Evolutionary conservation across 2,113 vertebrate genomes (phyloP).

Genomic region (Sturnus vulgaris): DNA sequence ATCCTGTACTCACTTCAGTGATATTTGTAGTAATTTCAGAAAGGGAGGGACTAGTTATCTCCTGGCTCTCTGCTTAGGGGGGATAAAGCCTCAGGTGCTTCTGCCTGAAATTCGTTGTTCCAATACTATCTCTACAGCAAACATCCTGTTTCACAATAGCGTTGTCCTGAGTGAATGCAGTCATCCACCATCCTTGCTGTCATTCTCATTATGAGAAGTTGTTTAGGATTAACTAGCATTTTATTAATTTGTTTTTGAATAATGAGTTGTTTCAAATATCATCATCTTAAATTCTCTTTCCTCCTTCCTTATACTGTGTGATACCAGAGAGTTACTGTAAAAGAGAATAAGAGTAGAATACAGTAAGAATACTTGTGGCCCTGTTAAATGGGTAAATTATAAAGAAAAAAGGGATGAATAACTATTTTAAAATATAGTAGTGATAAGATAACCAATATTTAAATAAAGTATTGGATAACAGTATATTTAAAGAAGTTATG

Average conservation of each 20-base stretch:
- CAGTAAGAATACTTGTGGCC: neutral
- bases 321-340: neutral
- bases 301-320: neutral
- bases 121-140: neutral
- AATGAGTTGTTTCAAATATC: neutral
- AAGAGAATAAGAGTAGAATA: neutral
- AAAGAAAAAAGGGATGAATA: neutral
- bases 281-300: neutral
- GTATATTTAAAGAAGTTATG: neutral
- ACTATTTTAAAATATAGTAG: neutral
- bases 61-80: fast-evolving
- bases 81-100: neutral
- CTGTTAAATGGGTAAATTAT: neutral
- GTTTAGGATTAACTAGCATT: neutral
- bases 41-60: neutral
- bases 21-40: neutral
- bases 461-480: neutral
- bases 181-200: neutral
- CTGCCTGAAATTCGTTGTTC: neutral
- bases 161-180: neutral
- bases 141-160: neutral
- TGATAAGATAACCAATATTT: neutral
- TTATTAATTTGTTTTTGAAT: neutral
- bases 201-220: neutral
- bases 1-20: neutral